These are phyloP conservation scores for Microcebus tavaratra DNA, from an alignment of 2,113 vertebrate genomes.

Conservation along the genomic window DNA sequence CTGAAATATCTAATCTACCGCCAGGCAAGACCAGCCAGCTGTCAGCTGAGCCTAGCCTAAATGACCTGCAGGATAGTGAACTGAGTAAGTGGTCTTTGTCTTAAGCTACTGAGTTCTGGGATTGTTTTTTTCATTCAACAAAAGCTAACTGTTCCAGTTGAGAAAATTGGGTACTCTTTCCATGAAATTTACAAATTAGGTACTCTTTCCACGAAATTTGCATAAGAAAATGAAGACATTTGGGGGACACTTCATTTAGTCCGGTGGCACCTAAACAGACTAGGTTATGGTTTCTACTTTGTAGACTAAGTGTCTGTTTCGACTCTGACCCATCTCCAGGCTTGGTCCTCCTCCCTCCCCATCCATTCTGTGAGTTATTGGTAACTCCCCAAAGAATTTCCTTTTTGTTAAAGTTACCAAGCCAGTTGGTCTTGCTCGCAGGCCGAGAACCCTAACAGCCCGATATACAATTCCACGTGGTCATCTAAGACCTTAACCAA, in stretches of 20 bases:
- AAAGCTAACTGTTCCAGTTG: not conserved
- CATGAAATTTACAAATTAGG: not conserved
- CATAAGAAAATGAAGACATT: not conserved
- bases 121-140: not conserved
- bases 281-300: not conserved
- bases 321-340: not conserved
- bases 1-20: no score
- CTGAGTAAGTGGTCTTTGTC: not conserved
- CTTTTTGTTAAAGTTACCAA: not conserved
- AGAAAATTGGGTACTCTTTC: not conserved
- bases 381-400: not conserved
- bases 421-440: not conserved
- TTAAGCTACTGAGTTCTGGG: not conserved
- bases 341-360: not conserved
- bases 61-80: not conserved
- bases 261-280: not conserved
- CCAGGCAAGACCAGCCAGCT: no score
- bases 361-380: not conserved
- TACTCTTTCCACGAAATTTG: not conserved
- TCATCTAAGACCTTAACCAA: not conserved
- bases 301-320: not conserved
- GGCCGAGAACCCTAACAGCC: not conserved
- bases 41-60: not conserved
- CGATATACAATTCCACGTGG: accelerated
- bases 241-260: not conserved